Evolutionary conservation across 2,888 invertebrate species (phyloP).

Genomic region (Cryptus armator): DNA sequence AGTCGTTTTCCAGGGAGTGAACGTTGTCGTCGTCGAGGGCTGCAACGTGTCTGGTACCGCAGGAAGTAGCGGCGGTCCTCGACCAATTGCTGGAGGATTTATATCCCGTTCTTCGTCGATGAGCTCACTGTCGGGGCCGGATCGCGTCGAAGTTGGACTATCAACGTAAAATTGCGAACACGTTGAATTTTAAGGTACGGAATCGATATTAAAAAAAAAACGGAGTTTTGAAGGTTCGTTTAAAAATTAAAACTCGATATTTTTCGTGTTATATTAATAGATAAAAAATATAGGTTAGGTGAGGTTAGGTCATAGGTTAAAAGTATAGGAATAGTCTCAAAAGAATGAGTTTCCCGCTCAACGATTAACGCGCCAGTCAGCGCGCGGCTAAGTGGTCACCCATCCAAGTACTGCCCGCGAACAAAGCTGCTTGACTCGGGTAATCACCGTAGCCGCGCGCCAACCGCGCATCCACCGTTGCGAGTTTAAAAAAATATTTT

Average conservation of each 20-base stretch:
- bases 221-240: no score
- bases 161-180: conserved; percentile 46
- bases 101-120: conserved; percentile 76
- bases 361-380: no score
- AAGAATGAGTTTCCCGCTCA: no score
- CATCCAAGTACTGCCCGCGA: no score
- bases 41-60: conserved; percentile 78
- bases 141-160: conserved; percentile 80
- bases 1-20: conserved; percentile 81
- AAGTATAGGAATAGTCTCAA: no score
- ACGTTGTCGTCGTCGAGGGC: conserved; percentile 84
- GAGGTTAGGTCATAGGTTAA: no score
- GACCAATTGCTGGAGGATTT: conserved; percentile 75
- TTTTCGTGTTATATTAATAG: neutral
- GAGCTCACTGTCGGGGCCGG: conserved; percentile 68
- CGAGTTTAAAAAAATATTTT: no score
- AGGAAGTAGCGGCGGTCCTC: conserved; percentile 77
- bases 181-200: neutral
- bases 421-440: no score
- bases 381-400: no score
- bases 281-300: no score
- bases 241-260: neutral
- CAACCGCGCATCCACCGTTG: no score
- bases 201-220: neutral
- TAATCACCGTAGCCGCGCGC: no score